A percentile compares a stretch with the other conserved stretches of the same genome.
phyloP scores from a whole-genome alignment of 2,113 vertebrate species.

The Charina bottae region DNA sequence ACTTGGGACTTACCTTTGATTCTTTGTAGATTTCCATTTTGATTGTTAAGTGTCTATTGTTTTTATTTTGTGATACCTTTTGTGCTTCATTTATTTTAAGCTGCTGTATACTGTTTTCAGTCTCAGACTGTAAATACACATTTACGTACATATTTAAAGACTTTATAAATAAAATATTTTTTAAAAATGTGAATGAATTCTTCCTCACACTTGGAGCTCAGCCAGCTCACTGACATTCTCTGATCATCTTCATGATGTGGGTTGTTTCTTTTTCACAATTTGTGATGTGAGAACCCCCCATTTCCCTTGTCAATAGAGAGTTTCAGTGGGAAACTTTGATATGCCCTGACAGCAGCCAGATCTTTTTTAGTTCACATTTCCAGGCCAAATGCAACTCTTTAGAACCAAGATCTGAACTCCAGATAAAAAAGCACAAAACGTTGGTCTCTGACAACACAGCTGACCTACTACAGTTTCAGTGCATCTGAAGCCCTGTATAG shows the following conservation, averaged over 20 bases:
- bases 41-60: not conserved
- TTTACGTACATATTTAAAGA: not conserved
- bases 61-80: not conserved
- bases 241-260: not conserved
- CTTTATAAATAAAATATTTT: not conserved
- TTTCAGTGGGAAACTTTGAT: not conserved
- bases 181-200: not conserved
- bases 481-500: not conserved
- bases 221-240: not conserved
- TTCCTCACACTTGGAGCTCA: not conserved
- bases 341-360: not conserved
- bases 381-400: not conserved
- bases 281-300: not conserved
- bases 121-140: not conserved
- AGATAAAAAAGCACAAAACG: not conserved
- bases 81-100: not conserved
- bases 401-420: not conserved
- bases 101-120: not conserved
- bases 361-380: not conserved
- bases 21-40: not conserved
- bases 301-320: not conserved
- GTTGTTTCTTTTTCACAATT: not conserved
- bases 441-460: not conserved
- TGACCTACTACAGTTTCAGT: too few species aligned
- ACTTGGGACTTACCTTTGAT: not conserved